A percentile compares a stretch with the other conserved stretches of the same genome.
phyloP scores from a whole-genome alignment of 2,888 invertebrate species.

The Netelia melanura region DNA sequence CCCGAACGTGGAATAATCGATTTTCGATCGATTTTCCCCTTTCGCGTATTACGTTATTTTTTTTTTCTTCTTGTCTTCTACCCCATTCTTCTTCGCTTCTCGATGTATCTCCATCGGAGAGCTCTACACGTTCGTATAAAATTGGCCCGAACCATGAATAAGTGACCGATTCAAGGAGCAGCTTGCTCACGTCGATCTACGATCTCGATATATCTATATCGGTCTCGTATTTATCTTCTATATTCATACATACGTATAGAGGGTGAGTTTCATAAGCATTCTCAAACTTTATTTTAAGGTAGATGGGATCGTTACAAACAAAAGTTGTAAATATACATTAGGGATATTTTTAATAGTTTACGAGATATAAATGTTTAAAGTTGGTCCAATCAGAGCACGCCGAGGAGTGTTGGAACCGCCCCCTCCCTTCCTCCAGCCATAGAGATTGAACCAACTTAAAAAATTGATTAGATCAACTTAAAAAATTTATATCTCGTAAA shows the following conservation, averaged over 20 bases:
- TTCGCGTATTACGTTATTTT: slow-evolving; percentile 53
- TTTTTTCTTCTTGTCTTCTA: neutral
- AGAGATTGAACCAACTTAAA: too few species aligned
- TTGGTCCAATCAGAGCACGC: too few species aligned
- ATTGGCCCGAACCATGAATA: slow-evolving; percentile 53
- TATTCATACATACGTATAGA: neutral
- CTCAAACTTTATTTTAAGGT: too few species aligned
- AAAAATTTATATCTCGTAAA: too few species aligned
- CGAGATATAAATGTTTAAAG: too few species aligned
- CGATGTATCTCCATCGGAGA: neutral
- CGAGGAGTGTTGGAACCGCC: too few species aligned
- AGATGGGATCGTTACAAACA: too few species aligned
- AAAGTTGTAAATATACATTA: too few species aligned
- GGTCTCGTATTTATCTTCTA: neutral
- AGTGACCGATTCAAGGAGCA: slow-evolving; percentile 27
- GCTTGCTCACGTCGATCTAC: neutral
- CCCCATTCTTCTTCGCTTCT: neutral
- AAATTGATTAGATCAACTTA: too few species aligned
- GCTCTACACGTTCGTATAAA: slow-evolving; percentile 42
- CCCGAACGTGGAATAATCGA: slow-evolving; percentile 31
- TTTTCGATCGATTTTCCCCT: slow-evolving; percentile 9
- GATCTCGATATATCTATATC: slow-evolving; percentile 49
- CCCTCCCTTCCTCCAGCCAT: too few species aligned
- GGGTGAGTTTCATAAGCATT: too few species aligned
- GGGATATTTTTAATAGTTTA: too few species aligned